These are phyloP conservation scores for Rugalucina vietnamica DNA, from an alignment of 2,888 invertebrate genomes.

Conservation along the genomic window DNA sequence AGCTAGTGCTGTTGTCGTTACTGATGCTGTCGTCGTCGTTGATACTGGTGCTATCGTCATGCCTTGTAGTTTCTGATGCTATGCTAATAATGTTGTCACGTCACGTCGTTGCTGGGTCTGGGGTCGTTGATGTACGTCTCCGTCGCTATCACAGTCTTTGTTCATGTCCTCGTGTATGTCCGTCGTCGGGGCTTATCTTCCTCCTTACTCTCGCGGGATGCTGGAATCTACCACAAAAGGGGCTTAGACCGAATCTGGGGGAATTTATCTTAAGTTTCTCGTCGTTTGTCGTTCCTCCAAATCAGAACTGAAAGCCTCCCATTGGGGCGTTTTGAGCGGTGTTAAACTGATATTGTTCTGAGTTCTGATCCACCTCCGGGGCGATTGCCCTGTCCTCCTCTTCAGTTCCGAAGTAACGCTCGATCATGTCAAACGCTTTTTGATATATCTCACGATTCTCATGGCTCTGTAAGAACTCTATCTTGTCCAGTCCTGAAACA, in stretches of 20 bases:
- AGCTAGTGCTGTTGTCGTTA: no score
- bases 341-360: conserved; percentile 78
- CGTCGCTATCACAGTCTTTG: conserved; percentile 13
- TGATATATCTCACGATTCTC: conserved; percentile 98
- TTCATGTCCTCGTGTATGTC: background rate
- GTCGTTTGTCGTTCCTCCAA: background rate
- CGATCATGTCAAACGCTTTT: conserved; percentile 98
- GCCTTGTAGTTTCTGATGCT: no score
- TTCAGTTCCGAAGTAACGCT: conserved; percentile 97
- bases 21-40: no score
- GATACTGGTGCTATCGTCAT: no score
- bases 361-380: conserved; percentile 87
- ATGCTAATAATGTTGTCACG: background rate
- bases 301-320: conserved; percentile 77
- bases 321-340: conserved; percentile 72
- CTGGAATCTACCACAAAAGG: conserved; percentile 13
- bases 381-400: conserved; percentile 89
- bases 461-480: conserved; percentile 98
- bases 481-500: conserved; percentile 93
- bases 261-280: conserved; percentile 5
- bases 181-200: background rate
- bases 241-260: background rate
- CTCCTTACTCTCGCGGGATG: background rate
- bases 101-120: background rate
- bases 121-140: background rate